Evolutionary conservation across 2,113 vertebrate species (phyloP).

Genomic region (Apistogramma diplotaenia): DNA sequence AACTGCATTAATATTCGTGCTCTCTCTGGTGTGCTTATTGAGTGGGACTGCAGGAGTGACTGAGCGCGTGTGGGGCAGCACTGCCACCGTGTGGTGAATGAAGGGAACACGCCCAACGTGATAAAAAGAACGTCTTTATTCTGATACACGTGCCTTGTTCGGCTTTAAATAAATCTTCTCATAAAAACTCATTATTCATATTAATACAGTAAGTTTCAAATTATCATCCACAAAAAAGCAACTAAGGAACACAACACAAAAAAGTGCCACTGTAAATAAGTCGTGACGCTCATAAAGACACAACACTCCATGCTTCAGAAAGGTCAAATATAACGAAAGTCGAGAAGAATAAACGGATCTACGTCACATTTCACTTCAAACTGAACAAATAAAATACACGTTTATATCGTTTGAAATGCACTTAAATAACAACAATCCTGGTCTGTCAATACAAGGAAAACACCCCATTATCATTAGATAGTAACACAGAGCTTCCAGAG

Average conservation of each 20-base stretch:
- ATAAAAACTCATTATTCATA: slow-evolving; percentile 9
- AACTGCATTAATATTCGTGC: not conserved
- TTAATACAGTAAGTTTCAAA: slow-evolving; percentile 15
- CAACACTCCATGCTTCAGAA: slow-evolving; percentile 27
- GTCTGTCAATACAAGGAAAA: not conserved
- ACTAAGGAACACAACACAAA: slow-evolving; percentile 38
- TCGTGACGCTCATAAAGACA: slow-evolving; percentile 19
- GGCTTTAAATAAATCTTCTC: slow-evolving; percentile 7
- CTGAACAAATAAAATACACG: slow-evolving; percentile 32
- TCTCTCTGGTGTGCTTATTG: not conserved
- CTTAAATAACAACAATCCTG: slow-evolving; percentile 23
- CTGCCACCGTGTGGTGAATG: slow-evolving; percentile 49
- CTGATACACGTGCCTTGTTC: not conserved
- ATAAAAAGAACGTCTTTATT: slow-evolving; percentile 48
- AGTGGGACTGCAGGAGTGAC: not conserved
- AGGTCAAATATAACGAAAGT: not conserved
- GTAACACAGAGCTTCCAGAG: not conserved
- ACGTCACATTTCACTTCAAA: slow-evolving; percentile 2
- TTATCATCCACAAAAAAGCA: slow-evolving; percentile 30
- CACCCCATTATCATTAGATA: not conserved
- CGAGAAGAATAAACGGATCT: not conserved
- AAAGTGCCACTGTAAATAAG: slow-evolving; percentile 10
- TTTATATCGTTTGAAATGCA: slow-evolving; percentile 40
- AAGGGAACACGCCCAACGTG: not conserved
- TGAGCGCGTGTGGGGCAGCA: not conserved